These are phyloP conservation scores for Euphonia xanthogaster DNA, from an alignment of 2,797 vertebrate genomes.

Conservation along the genomic window DNA sequence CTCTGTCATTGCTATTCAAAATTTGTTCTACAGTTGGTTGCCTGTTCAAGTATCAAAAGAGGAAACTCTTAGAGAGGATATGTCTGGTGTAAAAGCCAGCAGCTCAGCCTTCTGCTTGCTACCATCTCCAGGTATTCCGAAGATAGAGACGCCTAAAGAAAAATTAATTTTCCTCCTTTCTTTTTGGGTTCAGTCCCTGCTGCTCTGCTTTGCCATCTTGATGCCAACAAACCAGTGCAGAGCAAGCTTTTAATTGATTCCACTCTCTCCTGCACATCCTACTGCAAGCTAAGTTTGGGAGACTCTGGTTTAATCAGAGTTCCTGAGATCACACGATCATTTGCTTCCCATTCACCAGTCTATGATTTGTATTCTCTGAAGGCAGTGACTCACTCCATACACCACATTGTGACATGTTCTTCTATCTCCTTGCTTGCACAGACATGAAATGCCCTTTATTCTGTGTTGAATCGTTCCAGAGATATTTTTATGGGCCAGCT, in stretches of 20 bases:
- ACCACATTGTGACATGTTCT: not conserved
- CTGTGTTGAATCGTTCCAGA: not conserved
- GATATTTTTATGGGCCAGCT: not conserved
- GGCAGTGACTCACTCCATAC: not conserved
- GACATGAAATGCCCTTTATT: not conserved
- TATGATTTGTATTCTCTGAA: not conserved
- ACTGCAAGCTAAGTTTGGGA: constrained; percentile 6
- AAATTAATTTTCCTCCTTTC: not conserved
- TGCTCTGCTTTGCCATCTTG: not conserved
- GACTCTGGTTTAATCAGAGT: not conserved
- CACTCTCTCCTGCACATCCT: not conserved
- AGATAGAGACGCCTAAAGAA: not conserved
- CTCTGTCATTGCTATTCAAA: not conserved
- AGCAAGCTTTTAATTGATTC: not conserved
- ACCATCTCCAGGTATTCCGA: not conserved
- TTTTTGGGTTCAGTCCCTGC: not conserved
- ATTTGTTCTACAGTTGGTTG: not conserved
- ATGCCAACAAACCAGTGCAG: not conserved
- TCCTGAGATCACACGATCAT: not conserved
- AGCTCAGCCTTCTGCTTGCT: not conserved
- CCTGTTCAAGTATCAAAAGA: not conserved
- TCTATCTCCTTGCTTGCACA: not conserved
- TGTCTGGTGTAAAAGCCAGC: not conserved
- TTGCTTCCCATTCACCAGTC: not conserved
- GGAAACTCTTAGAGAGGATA: not conserved